Evolutionary conservation across 2,888 invertebrate species (phyloP).

Genomic region (Acanthococcus lagerstroemiae): DNA sequence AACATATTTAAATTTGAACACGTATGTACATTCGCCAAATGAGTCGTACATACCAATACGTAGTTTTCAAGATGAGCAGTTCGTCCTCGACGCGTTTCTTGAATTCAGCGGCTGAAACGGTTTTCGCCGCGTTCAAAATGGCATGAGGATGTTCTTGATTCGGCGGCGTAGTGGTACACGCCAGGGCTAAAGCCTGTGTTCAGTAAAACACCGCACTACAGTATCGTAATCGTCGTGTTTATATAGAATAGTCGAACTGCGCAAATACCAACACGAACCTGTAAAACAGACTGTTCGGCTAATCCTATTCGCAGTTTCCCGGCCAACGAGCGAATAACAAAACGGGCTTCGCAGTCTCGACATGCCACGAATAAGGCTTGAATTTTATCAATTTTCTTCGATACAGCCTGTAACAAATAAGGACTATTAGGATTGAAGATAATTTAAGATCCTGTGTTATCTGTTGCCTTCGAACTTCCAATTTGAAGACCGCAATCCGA

Average conservation of each 20-base stretch:
- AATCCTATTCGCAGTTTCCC: conserved; percentile 93
- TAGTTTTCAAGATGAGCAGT: conserved; percentile 73
- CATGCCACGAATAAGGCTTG: conserved; percentile 89
- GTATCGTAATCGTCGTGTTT: background rate
- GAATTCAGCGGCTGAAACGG: conserved; percentile 54
- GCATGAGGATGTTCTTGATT: conserved; percentile 53
- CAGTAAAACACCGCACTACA: too few relatives aligned
- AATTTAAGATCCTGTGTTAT: too few relatives aligned
- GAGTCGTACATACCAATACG: conserved; percentile 62
- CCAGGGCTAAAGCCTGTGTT: conserved; percentile 71
- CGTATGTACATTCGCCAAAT: background rate
- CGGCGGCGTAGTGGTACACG: conserved; percentile 70
- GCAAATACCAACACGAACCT: conserved; percentile 39
- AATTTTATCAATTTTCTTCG: conserved; percentile 85
- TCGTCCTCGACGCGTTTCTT: conserved; percentile 66
- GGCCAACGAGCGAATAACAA: conserved; percentile 76
- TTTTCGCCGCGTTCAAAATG: conserved; percentile 53
- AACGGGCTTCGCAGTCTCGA: conserved; percentile 74
- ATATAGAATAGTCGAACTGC: background rate
- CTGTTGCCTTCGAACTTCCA: too few relatives aligned
- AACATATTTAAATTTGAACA: background rate
- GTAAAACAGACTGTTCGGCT: conserved; percentile 89
- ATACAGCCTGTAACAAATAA: conserved; percentile 49
- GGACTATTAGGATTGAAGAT: too few relatives aligned
- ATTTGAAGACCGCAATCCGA: too few relatives aligned